Evolutionary conservation across 2,113 vertebrate species (phyloP).

Genomic region (Cettia cetti): DNA sequence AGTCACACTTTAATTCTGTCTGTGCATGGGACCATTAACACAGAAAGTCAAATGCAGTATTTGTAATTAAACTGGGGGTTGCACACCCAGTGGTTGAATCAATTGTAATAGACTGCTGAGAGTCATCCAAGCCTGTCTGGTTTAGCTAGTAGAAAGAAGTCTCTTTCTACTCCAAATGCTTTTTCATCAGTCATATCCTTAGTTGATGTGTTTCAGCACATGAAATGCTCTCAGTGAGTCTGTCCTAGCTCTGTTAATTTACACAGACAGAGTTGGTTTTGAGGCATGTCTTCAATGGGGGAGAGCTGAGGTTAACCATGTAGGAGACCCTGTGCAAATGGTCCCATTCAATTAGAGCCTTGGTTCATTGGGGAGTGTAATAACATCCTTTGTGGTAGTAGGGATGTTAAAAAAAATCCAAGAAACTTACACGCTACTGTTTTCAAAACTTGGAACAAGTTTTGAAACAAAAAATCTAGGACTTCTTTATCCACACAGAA

Average conservation of each 20-base stretch:
- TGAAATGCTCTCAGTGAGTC: neutral
- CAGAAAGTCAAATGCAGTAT: neutral
- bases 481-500: neutral
- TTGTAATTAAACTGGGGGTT: neutral
- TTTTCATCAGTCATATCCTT: neutral
- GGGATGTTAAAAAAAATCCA: neutral
- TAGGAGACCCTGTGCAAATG: neutral
- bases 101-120: neutral
- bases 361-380: neutral
- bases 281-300: neutral
- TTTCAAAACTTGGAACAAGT: neutral
- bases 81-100: neutral
- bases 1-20: neutral
- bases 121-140: conserved; percentile 1
- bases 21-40: neutral
- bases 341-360: neutral
- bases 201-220: neutral
- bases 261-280: neutral
- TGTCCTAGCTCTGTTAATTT: neutral
- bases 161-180: neutral
- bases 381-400: neutral
- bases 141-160: neutral
- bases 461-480: neutral
- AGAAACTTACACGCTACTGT: accelerated
- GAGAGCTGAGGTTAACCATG: neutral